Conservation (phyloP, 2,888 invertebrate species). For the Kryphioiulus occultus region DNA sequence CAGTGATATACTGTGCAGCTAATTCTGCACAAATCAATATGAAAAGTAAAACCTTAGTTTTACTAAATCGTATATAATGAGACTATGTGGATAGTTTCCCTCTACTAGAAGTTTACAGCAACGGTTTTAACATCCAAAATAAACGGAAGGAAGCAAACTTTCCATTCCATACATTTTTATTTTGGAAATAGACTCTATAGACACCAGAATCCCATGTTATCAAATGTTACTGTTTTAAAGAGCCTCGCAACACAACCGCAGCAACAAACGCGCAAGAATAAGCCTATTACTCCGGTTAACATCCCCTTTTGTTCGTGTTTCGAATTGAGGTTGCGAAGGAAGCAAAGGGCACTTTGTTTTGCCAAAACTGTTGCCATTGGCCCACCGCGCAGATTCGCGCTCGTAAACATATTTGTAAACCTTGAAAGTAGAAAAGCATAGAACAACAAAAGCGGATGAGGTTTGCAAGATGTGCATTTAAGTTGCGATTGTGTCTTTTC, state of each 20-base stretch:
- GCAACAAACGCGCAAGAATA: not conserved
- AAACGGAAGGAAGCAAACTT: too few relatives aligned
- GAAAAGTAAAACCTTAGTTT: too few relatives aligned
- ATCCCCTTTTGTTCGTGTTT: not conserved
- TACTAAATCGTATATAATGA: too few relatives aligned
- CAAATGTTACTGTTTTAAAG: too few relatives aligned
- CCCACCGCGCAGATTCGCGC: not conserved
- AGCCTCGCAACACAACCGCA: not conserved
- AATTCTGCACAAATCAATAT: too few relatives aligned
- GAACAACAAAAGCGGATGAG: constrained; percentile 29
- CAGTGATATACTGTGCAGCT: too few relatives aligned
- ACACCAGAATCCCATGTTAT: too few relatives aligned
- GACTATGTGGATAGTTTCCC: too few relatives aligned
- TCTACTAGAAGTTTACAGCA: too few relatives aligned
- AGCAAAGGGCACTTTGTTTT: constrained; percentile 13
- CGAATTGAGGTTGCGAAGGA: constrained; percentile 13
- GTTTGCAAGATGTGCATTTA: constrained; percentile 45
- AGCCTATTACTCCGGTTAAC: not conserved
- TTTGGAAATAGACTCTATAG: too few relatives aligned
- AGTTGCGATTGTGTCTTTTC: constrained; percentile 41
- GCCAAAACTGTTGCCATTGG: constrained; percentile 15
- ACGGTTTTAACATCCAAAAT: too few relatives aligned
- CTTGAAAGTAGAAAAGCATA: constrained; percentile 11
- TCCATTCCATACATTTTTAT: too few relatives aligned
- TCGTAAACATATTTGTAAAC: constrained; percentile 15